Base-by-base conservation (phyloP, 2,888 invertebrate species). In the Athalia circularis region DNA sequence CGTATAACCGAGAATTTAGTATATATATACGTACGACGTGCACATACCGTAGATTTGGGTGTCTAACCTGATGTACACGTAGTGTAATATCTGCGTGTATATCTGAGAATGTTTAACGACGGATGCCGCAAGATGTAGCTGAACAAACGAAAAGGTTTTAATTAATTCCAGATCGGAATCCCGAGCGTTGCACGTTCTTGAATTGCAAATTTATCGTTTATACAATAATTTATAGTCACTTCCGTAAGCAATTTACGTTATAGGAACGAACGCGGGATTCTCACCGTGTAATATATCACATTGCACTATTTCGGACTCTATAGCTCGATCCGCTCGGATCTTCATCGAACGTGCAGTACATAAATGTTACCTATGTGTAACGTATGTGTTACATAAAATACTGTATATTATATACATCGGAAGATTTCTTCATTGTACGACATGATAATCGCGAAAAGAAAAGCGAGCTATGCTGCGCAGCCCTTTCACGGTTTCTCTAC, bases 131-230 rank as follows among this genome's bases (percentile, higher is more conserved):
- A 59, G 15, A 62, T 54, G 45, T 29, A 47, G 70, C 52, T n/a
- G 70, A 57, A 70, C 13, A 54, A 70, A 70, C 70, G 52, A 45
- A 57, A 43, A 8, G 70, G 45, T 57, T 70, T 45, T 45, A 57
- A 70, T 70, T 70, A 52, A 57, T 70, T 54, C 68, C 52, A 43
- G 72, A 72, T 72, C 59, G 57, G 7, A 72, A 29, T 29, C 29
- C 29, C 29, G 29, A 29, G 29, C 29, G 29, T 29, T 29, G 45
- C 59, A 54, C n/a, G 13, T 59, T n/a, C 57, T n/a, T 47, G 57
- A 57, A 72, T 72, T 59, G 45, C 47, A 47, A 72, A 72, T 59
- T 72, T 47, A 72, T 47, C 11, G 54, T 29, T 29, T 29, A 52
- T 15, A 52, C 43, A 43, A 68, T 68, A 54, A 15, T 29, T 9